These are phyloP conservation scores for Halcyon malimbica DNA, from an alignment of 2,113 vertebrate genomes.

Conservation along the genomic window DNA sequence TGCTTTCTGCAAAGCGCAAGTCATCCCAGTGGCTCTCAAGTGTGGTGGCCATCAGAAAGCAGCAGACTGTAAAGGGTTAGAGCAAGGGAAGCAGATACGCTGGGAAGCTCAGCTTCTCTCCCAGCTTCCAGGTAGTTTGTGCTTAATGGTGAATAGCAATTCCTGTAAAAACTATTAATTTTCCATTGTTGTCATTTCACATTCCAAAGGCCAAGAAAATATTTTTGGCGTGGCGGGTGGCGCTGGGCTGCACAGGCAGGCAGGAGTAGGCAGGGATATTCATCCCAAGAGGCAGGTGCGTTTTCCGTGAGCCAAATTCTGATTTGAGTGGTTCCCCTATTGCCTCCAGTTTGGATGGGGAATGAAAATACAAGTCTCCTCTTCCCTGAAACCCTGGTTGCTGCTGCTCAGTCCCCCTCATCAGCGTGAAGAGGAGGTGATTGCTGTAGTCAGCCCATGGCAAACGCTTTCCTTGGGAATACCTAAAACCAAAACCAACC, in stretches of 20 bases:
- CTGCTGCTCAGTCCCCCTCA: background rate
- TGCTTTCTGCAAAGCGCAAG: background rate
- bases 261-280: background rate
- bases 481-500: background rate
- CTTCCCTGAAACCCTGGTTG: background rate
- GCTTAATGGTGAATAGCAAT: background rate
- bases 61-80: background rate
- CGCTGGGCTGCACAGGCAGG: background rate
- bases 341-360: background rate
- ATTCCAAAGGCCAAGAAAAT: background rate
- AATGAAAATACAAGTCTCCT: background rate
- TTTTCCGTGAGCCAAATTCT: background rate
- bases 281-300: background rate
- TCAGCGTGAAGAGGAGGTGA: background rate
- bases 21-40: background rate
- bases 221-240: accelerated
- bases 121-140: background rate
- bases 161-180: background rate
- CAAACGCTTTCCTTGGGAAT: background rate
- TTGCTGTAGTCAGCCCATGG: background rate
- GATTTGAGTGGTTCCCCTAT: background rate
- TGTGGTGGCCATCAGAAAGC: background rate
- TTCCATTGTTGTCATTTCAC: background rate
- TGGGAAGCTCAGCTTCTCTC: background rate
- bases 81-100: background rate